Evolutionary conservation across 2,888 invertebrate genomes (phyloP), one percentile per base, ranked within the genome.

Genomic region (Orthosia incerta): DNA sequence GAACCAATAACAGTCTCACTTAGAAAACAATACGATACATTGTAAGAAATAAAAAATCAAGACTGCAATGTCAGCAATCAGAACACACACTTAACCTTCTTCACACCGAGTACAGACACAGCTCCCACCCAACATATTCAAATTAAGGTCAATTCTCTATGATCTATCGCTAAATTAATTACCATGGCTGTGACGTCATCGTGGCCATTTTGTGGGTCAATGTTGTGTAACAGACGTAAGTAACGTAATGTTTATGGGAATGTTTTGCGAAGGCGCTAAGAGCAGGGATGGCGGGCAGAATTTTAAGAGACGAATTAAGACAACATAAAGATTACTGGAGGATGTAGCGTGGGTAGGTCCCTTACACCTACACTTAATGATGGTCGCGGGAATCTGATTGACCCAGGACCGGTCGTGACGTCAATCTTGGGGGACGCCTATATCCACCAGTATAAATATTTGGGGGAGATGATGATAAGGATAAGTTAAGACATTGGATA

Each of bases 81-180:
- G 26, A 50, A 59, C 59, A 63, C 4, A 66, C 51, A 82, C 71
- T 79, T 79, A 80, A 74, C 80, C 63, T 83, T 60, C 57, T 53
- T 11, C 15, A n/a, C 39, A 63, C 26, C 51, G n/a, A 56, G 80
- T n/a, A n/a, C 59, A 84, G 48, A 20, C 79, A 31, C 71, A 65
- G 26, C 45, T 63, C 69, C 50, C 57, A 48, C 39, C 61, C 50
- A 70, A 63, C 61, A 55, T 79, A 86, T 86, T 80, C 82, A 85
- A 86, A 85, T 85, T 85, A 85, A 86, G 85, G 85, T 85, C 85
- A 83, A 76, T 82, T 83, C 66, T 84, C 66, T 76, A 79, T 75
- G 76, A 85, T 84, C 71, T 79, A 84, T 84, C 74, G 76, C 76
- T 69, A 75, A 77, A 81, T 82, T 82, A 81, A 81, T 84, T 77